Evolutionary conservation across 2,797 vertebrate genomes (phyloP).

Genomic region (Anisognathus igniventris): DNA sequence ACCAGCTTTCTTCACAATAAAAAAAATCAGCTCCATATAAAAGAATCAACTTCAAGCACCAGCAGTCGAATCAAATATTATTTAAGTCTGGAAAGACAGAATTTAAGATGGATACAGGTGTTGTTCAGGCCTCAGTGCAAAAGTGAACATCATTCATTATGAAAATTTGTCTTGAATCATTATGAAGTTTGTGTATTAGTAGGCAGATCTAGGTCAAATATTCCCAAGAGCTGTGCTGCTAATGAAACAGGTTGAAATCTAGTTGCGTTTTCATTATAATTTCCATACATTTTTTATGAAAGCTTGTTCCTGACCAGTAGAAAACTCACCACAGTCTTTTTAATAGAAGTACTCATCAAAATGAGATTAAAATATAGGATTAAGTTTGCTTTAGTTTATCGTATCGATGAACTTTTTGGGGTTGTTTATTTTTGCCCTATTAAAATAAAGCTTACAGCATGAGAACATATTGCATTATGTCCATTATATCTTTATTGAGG

Average conservation of each 20-base stretch:
- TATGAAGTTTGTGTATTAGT: constrained; percentile 1
- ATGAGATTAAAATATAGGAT: background rate
- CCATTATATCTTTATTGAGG: background rate
- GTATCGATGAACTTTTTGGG: rapidly evolving
- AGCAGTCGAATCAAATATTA: background rate
- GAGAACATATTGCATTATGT: background rate
- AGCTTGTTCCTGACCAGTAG: background rate
- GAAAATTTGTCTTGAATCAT: constrained; percentile 15
- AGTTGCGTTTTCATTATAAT: background rate
- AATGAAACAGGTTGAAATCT: constrained; percentile 26
- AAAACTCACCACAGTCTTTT: background rate
- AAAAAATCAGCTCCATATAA: background rate
- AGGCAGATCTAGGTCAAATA: constrained; percentile 41
- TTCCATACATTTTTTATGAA: constrained; percentile 31
- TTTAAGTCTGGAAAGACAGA: background rate
- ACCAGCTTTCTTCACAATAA: background rate
- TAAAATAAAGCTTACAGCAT: background rate
- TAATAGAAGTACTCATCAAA: background rate
- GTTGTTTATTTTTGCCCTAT: background rate
- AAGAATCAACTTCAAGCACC: background rate
- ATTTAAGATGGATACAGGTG: background rate
- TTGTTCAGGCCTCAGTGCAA: background rate
- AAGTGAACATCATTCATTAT: background rate
- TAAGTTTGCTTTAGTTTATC: background rate
- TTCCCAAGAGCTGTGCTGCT: constrained; percentile 9